Percentiles rank a stretch among this genome's conserved stretches.
These are phyloP conservation scores for Falco berigora DNA, from an alignment of 2,797 vertebrate species.

Conservation along the genomic window DNA sequence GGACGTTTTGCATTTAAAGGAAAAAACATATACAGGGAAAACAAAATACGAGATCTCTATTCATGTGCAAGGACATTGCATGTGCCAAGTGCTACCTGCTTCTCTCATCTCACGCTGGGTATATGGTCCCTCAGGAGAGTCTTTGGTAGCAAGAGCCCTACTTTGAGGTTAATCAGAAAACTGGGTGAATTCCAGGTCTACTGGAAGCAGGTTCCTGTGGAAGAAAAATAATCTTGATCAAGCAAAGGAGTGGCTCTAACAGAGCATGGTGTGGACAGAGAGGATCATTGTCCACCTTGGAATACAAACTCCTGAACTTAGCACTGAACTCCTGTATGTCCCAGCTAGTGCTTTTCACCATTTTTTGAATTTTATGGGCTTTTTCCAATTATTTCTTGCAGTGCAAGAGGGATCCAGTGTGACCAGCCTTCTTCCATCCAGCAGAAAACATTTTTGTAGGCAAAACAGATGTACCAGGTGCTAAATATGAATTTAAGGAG, in stretches of 20 bases:
- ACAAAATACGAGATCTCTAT: not conserved
- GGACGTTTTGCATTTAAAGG: not conserved
- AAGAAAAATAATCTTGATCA: not conserved
- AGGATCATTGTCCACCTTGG: not conserved
- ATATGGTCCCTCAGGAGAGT: not conserved
- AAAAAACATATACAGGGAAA: not conserved
- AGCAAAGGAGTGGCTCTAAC: not conserved
- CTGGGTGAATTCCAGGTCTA: not conserved
- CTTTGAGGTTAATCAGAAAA: not conserved
- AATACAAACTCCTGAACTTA: not conserved
- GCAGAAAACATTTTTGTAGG: not conserved
- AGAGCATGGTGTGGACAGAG: rapidly evolving
- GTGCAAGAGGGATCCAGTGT: not conserved
- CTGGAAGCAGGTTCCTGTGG: not conserved
- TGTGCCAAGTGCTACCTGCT: not conserved
- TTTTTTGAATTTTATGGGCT: not conserved
- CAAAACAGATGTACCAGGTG: not conserved
- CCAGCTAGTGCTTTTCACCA: not conserved
- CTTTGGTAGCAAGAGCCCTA: not conserved
- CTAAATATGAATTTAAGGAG: not conserved
- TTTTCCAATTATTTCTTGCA: not conserved
- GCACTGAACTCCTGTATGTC: not conserved
- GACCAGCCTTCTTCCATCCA: not conserved
- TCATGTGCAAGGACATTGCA: not conserved
- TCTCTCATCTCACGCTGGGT: not conserved